Percentiles rank a stretch among this genome's conserved stretches.
These are phyloP conservation scores for Piscicola geometra DNA, from an alignment of 2,888 invertebrate genomes.

Conservation along the genomic window DNA sequence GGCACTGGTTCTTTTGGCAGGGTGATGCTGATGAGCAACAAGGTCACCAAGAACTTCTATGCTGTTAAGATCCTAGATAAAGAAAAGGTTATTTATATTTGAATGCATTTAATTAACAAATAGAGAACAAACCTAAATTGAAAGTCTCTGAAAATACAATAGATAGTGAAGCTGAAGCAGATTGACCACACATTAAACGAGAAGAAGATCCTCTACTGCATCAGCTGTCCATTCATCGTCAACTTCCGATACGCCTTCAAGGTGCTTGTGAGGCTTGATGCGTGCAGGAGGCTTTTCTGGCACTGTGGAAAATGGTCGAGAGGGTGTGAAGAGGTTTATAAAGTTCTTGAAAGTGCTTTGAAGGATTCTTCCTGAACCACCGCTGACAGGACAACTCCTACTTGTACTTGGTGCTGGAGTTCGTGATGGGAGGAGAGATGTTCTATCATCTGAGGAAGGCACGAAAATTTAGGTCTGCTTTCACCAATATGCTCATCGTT, in stretches of 20 bases:
- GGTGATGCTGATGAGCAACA: constrained; percentile 99
- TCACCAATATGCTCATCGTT: background rate
- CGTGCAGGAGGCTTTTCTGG: too few species aligned
- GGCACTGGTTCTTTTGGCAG: constrained; percentile 98
- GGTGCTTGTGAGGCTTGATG: background rate
- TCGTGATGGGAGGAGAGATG: constrained; percentile 99
- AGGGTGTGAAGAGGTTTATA: too few species aligned
- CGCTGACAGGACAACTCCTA: constrained; percentile 83
- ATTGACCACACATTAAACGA: constrained; percentile 99
- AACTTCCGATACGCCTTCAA: constrained; percentile 14
- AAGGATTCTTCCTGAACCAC: too few species aligned
- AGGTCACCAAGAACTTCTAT: constrained; percentile 90
- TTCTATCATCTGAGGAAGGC: constrained; percentile 97
- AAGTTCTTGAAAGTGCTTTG: too few species aligned
- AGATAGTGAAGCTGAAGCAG: constrained; percentile 94
- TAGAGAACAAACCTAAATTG: too few species aligned
- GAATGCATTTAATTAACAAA: too few species aligned
- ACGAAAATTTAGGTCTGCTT: constrained; percentile 71
- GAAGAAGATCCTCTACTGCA: constrained; percentile 96
- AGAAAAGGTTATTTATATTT: constrained; percentile 71
- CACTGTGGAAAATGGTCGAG: too few species aligned
- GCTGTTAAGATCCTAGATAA: constrained; percentile 99
- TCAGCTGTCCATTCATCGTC: constrained; percentile 97
- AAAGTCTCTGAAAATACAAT: background rate
- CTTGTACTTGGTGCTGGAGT: constrained; percentile 98